Base-by-base conservation (phyloP, 2,113 vertebrate species). In the Verasper variegatus region DNA sequence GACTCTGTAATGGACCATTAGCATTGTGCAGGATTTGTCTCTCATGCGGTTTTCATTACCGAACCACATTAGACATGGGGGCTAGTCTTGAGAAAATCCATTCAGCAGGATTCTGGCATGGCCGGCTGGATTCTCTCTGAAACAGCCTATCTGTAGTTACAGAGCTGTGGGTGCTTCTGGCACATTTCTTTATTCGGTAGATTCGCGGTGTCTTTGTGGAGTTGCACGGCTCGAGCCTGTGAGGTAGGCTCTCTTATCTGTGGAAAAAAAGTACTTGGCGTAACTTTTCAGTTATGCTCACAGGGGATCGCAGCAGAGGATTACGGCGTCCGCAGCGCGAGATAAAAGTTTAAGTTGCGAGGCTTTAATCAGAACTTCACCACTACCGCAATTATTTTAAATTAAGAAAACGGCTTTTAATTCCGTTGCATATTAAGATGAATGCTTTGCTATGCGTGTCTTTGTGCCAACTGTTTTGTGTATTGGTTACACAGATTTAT, bases 1-100 rank as follows among this genome's bases (percentile, higher is more conserved):
- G 67, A 78, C 56, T 80, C 75, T 24, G 72, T 87, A 88, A 91
- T 85, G 72, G 84, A 61, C 86, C 84, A 86, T 82, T 89, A 86
- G 80, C 75, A 69, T 82, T 73, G 73, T 67, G 72, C 78, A 69
- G 71, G 72, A 76, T 76, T 74, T 59, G 65, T 71, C 78, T 86
- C 67, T 68, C 49, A 63, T 23, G 67, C 64, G 13, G 55, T 40
- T 63, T 4, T 82, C 73, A 78, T 83, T 86, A 73, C 68, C 10
- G n/a, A 81, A 80, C 62, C 58, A 57, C 82, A 76, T 88, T 88
- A 86, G 80, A 85, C 81, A 72, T 68, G 64, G 76, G 88, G 78
- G 71, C 75, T 54, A 63, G 57, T 23, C 31, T 64, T 74, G 69
- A 74, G 47, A 64, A 84, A 82, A 82, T 79, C 63, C 61, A 78